Base-by-base conservation (phyloP, 2,888 invertebrate genomes). In the Agrotis exclamationis region DNA sequence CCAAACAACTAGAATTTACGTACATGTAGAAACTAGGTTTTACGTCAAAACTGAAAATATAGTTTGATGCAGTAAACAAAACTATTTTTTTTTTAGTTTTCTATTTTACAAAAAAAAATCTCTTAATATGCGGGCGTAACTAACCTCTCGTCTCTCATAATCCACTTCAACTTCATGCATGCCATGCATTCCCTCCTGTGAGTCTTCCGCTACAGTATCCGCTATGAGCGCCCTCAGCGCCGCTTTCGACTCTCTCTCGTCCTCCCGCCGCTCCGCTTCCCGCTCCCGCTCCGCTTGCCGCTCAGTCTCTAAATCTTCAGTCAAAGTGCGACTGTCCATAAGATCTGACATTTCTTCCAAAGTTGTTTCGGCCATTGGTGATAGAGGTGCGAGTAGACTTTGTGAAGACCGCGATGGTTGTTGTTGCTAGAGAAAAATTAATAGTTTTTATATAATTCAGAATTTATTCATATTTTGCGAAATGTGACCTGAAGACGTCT, bases 351-450 rank as follows among this genome's bases (percentile, higher is more conserved):
- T 75, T 44, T 84, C 84, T 16, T 81, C 82, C 14, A 84, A 64
- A 3, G 66, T 80, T 45, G 48, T 76, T 53, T 14, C 83, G 7
- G 39, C 81, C 60, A 54, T 78, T 0, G 90, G 84, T 11, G 92
- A 88, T 11, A 92, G 80, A 2, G 95, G 95, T 11, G 94, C 94
- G 3, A 95, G 86, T 18, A 95, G 86, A 66, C 95, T 95, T 76
- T 95, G 95, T 0, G 91, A 85, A 3, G 93, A 89, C 7, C 94
- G 93, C 1, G 83, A 67, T 0, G 87, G 59, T 70, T 88, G 89
- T 84, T 76, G 83, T 20, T 73, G 22, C 3, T 13, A 33, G 20
- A 39, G 45, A 20, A n/a, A 50, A 58, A 28, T n/a, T n/a, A 14
- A 4, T 3, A 0, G 7, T 14, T 24, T 16, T 0, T 14, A 18